Evolutionary conservation across 2,888 invertebrate species (phyloP).

Genomic region (Leptarthrus brevirostris): DNA sequence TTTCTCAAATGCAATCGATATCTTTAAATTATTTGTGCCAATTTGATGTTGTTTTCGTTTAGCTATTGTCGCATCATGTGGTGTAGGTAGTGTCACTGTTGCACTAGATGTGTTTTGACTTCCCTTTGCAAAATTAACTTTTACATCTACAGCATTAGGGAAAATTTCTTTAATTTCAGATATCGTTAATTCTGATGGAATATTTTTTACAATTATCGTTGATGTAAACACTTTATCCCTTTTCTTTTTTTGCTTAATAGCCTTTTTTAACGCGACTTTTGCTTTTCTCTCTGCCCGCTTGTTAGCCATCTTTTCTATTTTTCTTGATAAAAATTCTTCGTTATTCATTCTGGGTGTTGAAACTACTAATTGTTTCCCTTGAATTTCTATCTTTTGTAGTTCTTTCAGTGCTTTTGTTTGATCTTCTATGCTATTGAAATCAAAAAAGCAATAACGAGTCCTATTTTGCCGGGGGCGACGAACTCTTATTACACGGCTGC

Average conservation of each 20-base stretch:
- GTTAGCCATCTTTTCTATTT: neutral
- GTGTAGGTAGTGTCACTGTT: slow-evolving; percentile 22
- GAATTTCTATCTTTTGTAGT: neutral
- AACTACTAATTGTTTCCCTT: neutral
- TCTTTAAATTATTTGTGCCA: neutral
- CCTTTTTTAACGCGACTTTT: neutral
- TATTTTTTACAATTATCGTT: slow-evolving; percentile 12
- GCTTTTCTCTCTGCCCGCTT: neutral
- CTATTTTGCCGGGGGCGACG: neutral
- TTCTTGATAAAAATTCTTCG: neutral
- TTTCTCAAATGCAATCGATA: too few relatives aligned
- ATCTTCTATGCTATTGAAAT: neutral
- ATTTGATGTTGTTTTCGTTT: neutral
- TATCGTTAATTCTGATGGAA: neutral
- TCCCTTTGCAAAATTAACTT: neutral
- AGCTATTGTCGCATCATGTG: neutral
- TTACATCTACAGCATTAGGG: neutral
- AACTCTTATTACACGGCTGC: neutral
- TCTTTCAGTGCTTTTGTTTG: neutral
- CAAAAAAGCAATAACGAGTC: neutral
- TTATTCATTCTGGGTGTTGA: neutral
- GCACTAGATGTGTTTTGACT: neutral
- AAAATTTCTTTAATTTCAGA: slow-evolving; percentile 3
- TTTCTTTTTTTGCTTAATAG: neutral
- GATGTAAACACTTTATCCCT: neutral